Conservation (phyloP, 1,140 invertebrate genomes). For the Macrotrachela quadricornifera region DNA sequence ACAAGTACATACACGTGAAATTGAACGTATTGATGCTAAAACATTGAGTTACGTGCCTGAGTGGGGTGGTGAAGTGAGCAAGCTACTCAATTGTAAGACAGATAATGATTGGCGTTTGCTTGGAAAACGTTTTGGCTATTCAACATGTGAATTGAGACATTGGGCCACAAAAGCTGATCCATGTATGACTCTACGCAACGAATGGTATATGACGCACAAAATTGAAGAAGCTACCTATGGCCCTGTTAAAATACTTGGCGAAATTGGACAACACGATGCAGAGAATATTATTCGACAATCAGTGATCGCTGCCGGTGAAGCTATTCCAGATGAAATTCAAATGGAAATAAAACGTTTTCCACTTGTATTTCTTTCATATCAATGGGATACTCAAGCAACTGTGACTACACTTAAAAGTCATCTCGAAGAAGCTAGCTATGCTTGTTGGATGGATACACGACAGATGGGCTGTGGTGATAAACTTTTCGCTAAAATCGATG, state of each 20-base stretch:
- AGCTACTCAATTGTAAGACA: no score
- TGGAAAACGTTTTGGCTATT: slow-evolving; percentile 18
- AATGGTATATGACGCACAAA: slow-evolving; percentile 24
- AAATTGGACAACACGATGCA: slow-evolving; percentile 18
- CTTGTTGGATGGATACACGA: slow-evolving; percentile 24
- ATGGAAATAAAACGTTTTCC: slow-evolving; percentile 12
- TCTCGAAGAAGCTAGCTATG: slow-evolving; percentile 15
- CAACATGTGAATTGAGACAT: slow-evolving; percentile 16
- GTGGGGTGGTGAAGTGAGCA: no score
- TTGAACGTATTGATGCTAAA: no score
- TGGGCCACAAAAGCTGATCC: slow-evolving; percentile 19
- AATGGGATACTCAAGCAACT: slow-evolving; percentile 23
- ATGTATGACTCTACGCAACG: slow-evolving; percentile 20
- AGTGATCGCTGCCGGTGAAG: slow-evolving; percentile 17
- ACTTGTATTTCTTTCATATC: slow-evolving; percentile 23
- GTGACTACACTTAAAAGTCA: slow-evolving; percentile 15
- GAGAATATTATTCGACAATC: slow-evolving; percentile 19
- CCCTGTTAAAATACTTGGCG: slow-evolving; percentile 15
- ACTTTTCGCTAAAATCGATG: slow-evolving; percentile 21
- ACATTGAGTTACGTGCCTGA: no score
- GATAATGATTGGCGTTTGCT: slow-evolving; percentile 15
- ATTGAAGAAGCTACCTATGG: slow-evolving; percentile 18
- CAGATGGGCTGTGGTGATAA: slow-evolving; percentile 27
- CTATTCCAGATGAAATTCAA: no score
- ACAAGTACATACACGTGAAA: no score